Conservation (phyloP, 2,797 vertebrate genomes). For the Semaprochilodus insignis region DNA sequence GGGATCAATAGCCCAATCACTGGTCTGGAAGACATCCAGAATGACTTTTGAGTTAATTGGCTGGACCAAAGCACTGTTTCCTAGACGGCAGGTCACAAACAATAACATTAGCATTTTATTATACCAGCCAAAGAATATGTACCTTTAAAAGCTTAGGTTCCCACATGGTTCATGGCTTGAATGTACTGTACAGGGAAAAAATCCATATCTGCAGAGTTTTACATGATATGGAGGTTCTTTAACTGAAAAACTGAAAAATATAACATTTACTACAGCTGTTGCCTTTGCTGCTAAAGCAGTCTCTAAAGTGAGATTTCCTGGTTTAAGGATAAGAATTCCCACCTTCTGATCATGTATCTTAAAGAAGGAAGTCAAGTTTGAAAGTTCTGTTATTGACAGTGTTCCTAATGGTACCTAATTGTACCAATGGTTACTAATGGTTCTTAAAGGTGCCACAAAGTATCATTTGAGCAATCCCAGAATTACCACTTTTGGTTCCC, state of each 20-base stretch:
- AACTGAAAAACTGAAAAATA: too few species aligned
- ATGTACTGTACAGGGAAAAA: not conserved
- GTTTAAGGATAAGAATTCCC: too few species aligned
- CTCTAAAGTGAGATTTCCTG: too few species aligned
- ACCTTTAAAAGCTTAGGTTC: not conserved
- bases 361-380: too few species aligned
- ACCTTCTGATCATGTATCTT: too few species aligned
- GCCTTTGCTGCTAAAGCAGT: too few species aligned
- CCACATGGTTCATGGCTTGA: not conserved
- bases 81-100: constrained; percentile 12
- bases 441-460: too few species aligned
- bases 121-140: not conserved
- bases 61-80: constrained; percentile 17
- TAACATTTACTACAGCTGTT: too few species aligned
- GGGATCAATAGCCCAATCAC: constrained; percentile 77
- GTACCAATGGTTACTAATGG: too few species aligned
- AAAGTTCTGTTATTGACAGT: too few species aligned
- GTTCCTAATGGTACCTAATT: too few species aligned
- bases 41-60: constrained; percentile 41
- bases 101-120: constrained; percentile 14
- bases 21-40: constrained; percentile 63
- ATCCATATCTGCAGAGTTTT: not conserved
- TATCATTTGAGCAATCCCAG: too few species aligned
- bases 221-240: not conserved
- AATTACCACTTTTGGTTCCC: not conserved